Evolutionary conservation across 2,888 invertebrate species (phyloP).

Genomic region (Noctua pronuba): DNA sequence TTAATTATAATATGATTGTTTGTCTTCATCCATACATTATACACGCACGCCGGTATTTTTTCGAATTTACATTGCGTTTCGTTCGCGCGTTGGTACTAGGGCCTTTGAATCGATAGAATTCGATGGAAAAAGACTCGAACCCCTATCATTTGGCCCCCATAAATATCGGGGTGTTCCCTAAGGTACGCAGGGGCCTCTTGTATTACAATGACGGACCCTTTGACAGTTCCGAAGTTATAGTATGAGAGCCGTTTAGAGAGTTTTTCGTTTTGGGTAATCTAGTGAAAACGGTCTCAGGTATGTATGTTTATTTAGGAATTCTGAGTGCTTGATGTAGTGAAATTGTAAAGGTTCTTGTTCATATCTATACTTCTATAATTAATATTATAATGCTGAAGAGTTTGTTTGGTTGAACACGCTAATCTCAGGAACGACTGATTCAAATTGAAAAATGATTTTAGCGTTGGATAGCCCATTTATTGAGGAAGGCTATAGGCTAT

Average conservation of each 20-base stretch:
- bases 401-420: too few species aligned
- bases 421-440: too few species aligned
- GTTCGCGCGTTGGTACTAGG: neutral
- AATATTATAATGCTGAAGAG: too few species aligned
- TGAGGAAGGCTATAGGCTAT: too few species aligned
- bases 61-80: neutral
- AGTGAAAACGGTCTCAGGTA: conserved; percentile 9
- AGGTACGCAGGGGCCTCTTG: conserved; percentile 65
- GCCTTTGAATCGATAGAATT: conserved; percentile 44
- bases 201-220: conserved; percentile 28
- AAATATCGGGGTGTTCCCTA: conserved; percentile 69
- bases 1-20: too few species aligned
- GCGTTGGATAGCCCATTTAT: too few species aligned
- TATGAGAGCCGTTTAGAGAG: conserved; percentile 18
- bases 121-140: conserved; percentile 61
- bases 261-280: conserved; percentile 32
- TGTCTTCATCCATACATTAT: neutral
- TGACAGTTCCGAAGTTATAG: conserved; percentile 34
- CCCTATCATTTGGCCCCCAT: conserved; percentile 72
- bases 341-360: neutral
- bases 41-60: neutral
- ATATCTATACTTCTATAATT: too few species aligned
- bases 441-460: too few species aligned
- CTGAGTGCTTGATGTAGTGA: neutral
- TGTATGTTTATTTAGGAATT: neutral